Conservation (phyloP, 2,888 invertebrate species). For the Aphelenchoides bicaudatus region DNA sequence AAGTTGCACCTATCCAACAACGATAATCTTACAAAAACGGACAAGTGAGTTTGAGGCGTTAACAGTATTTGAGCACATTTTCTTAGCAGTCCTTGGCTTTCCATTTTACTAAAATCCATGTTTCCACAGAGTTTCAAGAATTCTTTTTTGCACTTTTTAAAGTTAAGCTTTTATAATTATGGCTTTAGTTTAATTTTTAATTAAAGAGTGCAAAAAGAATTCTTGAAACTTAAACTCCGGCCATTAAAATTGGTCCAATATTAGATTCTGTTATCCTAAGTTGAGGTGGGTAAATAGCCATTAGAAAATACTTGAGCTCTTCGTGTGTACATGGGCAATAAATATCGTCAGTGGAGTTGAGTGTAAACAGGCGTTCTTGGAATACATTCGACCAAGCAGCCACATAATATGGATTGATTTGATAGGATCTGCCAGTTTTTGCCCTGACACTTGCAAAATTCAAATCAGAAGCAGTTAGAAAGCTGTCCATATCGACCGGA, state of each 20-base stretch:
- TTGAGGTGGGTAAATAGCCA: conserved; percentile 61
- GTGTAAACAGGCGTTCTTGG: conserved; percentile 35
- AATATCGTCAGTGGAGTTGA: conserved; percentile 48
- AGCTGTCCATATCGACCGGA: conserved; percentile 55
- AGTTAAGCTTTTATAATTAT: no score
- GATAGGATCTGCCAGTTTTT: conserved; percentile 57
- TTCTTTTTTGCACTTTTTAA: no score
- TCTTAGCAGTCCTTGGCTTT: conserved; percentile 55
- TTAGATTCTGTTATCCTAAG: conserved; percentile 59
- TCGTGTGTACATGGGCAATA: conserved; percentile 58
- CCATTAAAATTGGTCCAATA: conserved; percentile 58
- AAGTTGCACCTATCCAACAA: conserved; percentile 59
- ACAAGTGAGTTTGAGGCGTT: conserved; percentile 50
- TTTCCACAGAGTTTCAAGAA: conserved; percentile 53
- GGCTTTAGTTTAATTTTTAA: no score
- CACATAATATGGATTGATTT: conserved; percentile 57
- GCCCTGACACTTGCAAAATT: conserved; percentile 57
- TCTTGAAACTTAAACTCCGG: no score
- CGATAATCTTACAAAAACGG: conserved; percentile 59
- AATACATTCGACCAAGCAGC: conserved; percentile 60
- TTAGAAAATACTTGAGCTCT: conserved; percentile 57
- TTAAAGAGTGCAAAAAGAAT: no score
- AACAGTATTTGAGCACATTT: conserved; percentile 58
- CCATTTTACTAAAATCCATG: conserved; percentile 60
- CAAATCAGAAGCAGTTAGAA: conserved; percentile 51